These are phyloP conservation scores for Zeus faber DNA, from an alignment of 2,113 vertebrate genomes.

Conservation along the genomic window DNA sequence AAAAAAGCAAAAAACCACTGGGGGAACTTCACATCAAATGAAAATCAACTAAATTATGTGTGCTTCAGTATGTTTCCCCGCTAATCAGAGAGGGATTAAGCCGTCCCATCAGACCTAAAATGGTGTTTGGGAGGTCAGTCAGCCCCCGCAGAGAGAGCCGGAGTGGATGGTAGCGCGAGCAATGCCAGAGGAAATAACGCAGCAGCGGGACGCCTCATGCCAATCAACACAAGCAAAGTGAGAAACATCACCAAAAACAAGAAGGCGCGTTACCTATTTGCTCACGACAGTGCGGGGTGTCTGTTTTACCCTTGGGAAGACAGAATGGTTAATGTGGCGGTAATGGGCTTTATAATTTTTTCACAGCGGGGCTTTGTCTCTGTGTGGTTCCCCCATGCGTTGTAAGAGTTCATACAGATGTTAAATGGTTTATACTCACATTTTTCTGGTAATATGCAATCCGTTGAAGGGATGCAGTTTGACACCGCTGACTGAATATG, in stretches of 20 bases:
- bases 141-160: slow-evolving; percentile 44
- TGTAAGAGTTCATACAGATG: not conserved
- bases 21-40: too few species aligned
- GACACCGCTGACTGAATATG: not conserved
- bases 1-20: too few species aligned
- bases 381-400: slow-evolving; percentile 13
- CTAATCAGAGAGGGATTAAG: slow-evolving; percentile 43
- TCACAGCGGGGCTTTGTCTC: slow-evolving; percentile 21
- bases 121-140: slow-evolving; percentile 58
- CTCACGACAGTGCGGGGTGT: slow-evolving; percentile 36
- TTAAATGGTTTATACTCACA: not conserved
- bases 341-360: slow-evolving; percentile 2
- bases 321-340: slow-evolving; percentile 28
- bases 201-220: slow-evolving; percentile 56
- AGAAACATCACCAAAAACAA: slow-evolving; percentile 48
- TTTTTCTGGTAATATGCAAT: not conserved
- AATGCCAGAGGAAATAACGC: slow-evolving; percentile 69
- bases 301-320: slow-evolving; percentile 46
- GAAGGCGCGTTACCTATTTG: slow-evolving; percentile 32
- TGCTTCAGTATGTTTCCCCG: slow-evolving; percentile 28
- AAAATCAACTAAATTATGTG: too few species aligned
- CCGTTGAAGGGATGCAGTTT: not conserved
- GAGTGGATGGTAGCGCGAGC: slow-evolving; percentile 45
- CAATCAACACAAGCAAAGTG: slow-evolving; percentile 63
- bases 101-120: slow-evolving; percentile 41